Conservation (phyloP, 2,888 invertebrate genomes). For the Leucania comma region DNA sequence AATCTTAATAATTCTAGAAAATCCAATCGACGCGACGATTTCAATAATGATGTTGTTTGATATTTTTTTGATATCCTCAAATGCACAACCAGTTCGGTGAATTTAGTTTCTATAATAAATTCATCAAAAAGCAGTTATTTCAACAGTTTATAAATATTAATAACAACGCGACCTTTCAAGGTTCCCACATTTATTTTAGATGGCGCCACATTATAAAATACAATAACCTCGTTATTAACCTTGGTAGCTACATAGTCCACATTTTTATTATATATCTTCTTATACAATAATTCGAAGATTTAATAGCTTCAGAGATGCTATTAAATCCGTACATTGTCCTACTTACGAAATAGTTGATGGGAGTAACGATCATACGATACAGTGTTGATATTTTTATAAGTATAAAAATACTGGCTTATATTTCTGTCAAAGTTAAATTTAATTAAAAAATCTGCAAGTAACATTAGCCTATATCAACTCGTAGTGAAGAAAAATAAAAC, state of each 20-base stretch:
- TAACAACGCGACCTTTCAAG: conserved; percentile 51
- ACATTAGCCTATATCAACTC: conserved; percentile 22
- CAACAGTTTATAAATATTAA: conserved; percentile 28
- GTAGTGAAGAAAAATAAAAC: conserved; percentile 38
- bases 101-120: conserved; percentile 8
- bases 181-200: conserved; percentile 39
- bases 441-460: conserved; percentile 14
- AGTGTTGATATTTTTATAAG: conserved; percentile 26
- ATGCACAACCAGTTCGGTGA: conserved; percentile 10
- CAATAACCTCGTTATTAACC: conserved; percentile 42
- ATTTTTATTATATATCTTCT: conserved; percentile 28
- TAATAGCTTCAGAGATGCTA: conserved; percentile 9
- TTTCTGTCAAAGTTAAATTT: conserved; percentile 20
- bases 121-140: conserved; percentile 15
- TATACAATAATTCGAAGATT: conserved; percentile 29
- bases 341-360: conserved; percentile 15
- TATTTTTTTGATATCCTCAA: neutral
- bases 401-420: conserved; percentile 13
- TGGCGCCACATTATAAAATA: conserved; percentile 51
- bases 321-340: conserved; percentile 28
- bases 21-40: neutral
- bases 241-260: conserved; percentile 37
- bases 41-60: too few relatives aligned
- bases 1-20: neutral
- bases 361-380: neutral